Evolutionary conservation across 2,888 invertebrate species (phyloP).

Genomic region (Drosophila subquinaria): DNA sequence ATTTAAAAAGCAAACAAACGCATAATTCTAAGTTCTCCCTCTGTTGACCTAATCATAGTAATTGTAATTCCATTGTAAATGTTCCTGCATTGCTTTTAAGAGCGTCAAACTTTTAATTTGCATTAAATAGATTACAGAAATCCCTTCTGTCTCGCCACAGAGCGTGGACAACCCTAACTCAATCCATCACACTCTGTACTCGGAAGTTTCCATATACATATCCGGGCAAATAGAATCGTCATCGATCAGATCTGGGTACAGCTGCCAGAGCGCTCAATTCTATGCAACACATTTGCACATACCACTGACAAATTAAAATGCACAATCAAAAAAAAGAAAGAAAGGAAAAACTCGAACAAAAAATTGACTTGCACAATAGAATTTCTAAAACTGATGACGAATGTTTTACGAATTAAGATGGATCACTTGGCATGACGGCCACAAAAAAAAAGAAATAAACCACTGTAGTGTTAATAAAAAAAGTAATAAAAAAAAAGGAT

Average conservation of each 20-base stretch:
- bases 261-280: constrained; percentile 57
- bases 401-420: constrained; percentile 83
- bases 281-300: constrained; percentile 67
- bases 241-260: constrained; percentile 75
- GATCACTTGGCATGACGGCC: constrained; percentile 84
- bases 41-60: neutral
- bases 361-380: constrained; percentile 63
- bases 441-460: constrained; percentile 55
- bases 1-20: too few species aligned
- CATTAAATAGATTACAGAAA: constrained; percentile 49
- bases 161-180: constrained; percentile 10
- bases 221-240: constrained; percentile 79
- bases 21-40: neutral
- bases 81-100: neutral
- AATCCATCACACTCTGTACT: constrained; percentile 62
- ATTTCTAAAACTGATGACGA: constrained; percentile 73
- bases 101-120: constrained; percentile 51
- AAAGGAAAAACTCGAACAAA: constrained; percentile 43
- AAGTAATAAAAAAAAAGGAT: constrained; percentile 34
- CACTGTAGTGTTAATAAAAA: constrained; percentile 43
- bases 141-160: constrained; percentile 9
- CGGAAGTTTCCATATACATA: constrained; percentile 6
- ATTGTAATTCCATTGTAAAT: neutral
- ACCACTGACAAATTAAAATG: constrained; percentile 79
- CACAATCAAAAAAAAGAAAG: constrained; percentile 42